phyloP scores from a whole-genome alignment of 1,140 invertebrate genomes.

The Vanessa atalanta region DNA sequence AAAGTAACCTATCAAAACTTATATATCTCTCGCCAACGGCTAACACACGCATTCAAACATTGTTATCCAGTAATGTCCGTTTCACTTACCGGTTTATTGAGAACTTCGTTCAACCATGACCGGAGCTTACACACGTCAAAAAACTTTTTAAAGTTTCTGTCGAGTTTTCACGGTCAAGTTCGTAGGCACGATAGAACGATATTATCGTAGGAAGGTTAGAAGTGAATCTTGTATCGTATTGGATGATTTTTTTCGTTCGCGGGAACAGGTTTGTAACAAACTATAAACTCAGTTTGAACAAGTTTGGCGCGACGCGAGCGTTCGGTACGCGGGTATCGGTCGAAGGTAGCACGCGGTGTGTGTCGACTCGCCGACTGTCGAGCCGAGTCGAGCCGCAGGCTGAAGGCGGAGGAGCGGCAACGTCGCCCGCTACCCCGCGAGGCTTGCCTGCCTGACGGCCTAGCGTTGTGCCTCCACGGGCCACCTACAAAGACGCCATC shows the following conservation, averaged over 20 bases:
- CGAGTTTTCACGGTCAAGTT: conserved; percentile 38
- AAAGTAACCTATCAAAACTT: conserved; percentile 23
- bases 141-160: conserved; percentile 64
- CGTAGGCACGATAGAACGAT: conserved; percentile 40
- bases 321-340: conserved; percentile 45
- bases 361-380: conserved; percentile 30
- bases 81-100: conserved; percentile 75
- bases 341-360: conserved; percentile 19
- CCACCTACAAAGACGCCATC: conserved; percentile 33
- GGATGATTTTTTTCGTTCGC: conserved; percentile 46
- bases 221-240: conserved; percentile 51
- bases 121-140: conserved; percentile 58
- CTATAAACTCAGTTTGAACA: conserved; percentile 53
- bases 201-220: conserved; percentile 38
- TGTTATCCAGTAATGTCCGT: conserved; percentile 64
- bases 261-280: conserved; percentile 61
- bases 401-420: conserved; percentile 29
- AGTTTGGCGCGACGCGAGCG: conserved; percentile 56
- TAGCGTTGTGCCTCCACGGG: conserved; percentile 10
- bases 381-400: conserved; percentile 12
- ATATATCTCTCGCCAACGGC: conserved; percentile 23
- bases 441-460: conserved; percentile 9
- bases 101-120: conserved; percentile 65
- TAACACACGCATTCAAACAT: conserved; percentile 51
- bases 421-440: conserved; percentile 27